phyloP scores from a whole-genome alignment of 2,113 vertebrate species.

The Tragelaphus strepsiceros region DNA sequence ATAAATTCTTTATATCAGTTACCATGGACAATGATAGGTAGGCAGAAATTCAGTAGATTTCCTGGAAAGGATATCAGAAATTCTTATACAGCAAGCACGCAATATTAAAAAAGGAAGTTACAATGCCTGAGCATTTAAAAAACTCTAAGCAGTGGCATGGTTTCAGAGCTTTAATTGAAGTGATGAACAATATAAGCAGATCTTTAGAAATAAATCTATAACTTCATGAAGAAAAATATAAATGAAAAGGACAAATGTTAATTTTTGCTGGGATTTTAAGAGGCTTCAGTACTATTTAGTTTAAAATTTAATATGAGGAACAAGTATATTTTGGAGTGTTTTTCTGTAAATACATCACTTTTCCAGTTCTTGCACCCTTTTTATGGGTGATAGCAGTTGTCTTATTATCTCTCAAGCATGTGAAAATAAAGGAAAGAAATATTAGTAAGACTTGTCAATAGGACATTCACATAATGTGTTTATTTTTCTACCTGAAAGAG shows the following conservation, averaged over 20 bases:
- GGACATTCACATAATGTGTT: not conserved
- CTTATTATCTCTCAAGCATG: not conserved
- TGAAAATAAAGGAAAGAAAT: not conserved
- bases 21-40: not conserved
- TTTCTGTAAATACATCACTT: not conserved
- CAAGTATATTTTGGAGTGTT: not conserved
- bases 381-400: not conserved
- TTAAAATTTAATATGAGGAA: not conserved
- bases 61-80: not conserved
- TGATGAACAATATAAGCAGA: not conserved
- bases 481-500: not conserved
- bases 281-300: not conserved
- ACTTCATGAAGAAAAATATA: not conserved
- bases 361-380: not conserved
- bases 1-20: not conserved
- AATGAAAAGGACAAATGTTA: not conserved
- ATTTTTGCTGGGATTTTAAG: not conserved
- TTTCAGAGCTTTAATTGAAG: conserved; percentile 3
- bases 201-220: not conserved
- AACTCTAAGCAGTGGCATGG: not conserved
- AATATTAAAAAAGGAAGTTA: not conserved
- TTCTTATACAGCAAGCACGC: not conserved
- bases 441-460: not conserved
- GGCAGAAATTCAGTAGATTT: not conserved
- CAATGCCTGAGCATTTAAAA: not conserved